Base-by-base conservation (phyloP, 2,797 vertebrate species). In the Enoplosus armatus region DNA sequence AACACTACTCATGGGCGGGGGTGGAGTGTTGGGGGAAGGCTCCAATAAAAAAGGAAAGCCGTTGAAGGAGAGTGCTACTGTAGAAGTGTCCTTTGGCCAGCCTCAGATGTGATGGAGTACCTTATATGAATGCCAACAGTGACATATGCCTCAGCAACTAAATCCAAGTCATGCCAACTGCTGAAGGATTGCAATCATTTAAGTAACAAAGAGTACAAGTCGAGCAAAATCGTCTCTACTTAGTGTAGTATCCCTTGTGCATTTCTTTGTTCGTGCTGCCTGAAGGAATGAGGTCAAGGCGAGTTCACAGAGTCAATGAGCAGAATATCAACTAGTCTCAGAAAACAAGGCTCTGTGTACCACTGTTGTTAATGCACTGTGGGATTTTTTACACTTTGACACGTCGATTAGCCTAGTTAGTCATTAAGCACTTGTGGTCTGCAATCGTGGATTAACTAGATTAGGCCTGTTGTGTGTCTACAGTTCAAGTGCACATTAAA, bases 1-100 rank as follows among this genome's bases (percentile, higher is more conserved):
- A 94, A 90, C 80, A 81, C 87, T 79, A 83, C 88, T 78, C 80
- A 79, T 75, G 86, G 86, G 82, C 27, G 76, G 84, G 87, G 77
- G 80, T 26, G 62, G 77, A 37, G 70, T 48, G 72, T n/a, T n/a
- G 56, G 59, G 77, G 77, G 60, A 1, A 10, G 82, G 83, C 82
- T 87, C 24, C 58, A 72, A 79, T 80, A 79, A 75, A 86, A n/a
- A 81, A 77, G 79, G 83, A 88, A 90, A 84, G 72, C 86, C 84
- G 78, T 31, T 82, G 86, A 88, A 84, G 75, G 71, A 83, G 78
- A 82, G 77, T 60, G 84, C 86, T 70, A 78, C 90, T 81, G 90
- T 71, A 53, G 77, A 85, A 82, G 81, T 88, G 89, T 90, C 56
- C 45, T 85, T 77, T 74, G 58, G 67, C 79, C 69, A 58, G 75